Base-by-base conservation (phyloP, 2,113 vertebrate genomes). In the Pachypanchax playfairii region DNA sequence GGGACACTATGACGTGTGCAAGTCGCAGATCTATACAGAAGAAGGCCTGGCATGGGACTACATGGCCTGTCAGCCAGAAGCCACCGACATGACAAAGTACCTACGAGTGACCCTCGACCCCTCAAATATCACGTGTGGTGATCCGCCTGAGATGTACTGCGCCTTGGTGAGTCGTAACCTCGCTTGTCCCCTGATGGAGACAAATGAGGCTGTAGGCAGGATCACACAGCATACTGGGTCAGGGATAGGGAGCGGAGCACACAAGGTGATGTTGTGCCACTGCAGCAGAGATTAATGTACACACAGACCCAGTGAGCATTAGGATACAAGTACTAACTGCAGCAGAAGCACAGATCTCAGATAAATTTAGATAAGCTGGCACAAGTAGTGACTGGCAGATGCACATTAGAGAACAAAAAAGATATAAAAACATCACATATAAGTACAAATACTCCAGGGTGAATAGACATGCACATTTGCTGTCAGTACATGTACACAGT, bases 41-140 rank as follows among this genome's bases (percentile, higher is more conserved):
- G 96, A 99, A 84, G 98, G 94, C 66, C 93, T 96, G 85, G 90
- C 94, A 14, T 99, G 98, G 98, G 96, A 99, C 94, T 99, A 99
- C 91, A 98, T 96, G 94, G 97, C 98, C 82, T 99, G 98, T 90
- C 96, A 99, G 77, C 98, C 97, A 0, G 97, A 99, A 93, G 94
- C 95, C 69, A 95, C 93, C 38, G 95, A 98, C 87, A 96, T 99
- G 97, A 98, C 98, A 83, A 95, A 95, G 83, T 98, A 94, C 12
- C 93, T 98, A 54, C 95, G 94, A 85, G 95, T 99, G 89, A 93
- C 92, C 66, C 89, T 99, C 68, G 96, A 99, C 83, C 98, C 97
- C 35, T 93, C 96, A 28, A 93, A 98, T 81, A 95, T 98, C 90
- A 99, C 98, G 1, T 99, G 97, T 79, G 98, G 98, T 88, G 95